Conservation (phyloP, 2,113 vertebrate species). For the Chloropsis hardwickii region DNA sequence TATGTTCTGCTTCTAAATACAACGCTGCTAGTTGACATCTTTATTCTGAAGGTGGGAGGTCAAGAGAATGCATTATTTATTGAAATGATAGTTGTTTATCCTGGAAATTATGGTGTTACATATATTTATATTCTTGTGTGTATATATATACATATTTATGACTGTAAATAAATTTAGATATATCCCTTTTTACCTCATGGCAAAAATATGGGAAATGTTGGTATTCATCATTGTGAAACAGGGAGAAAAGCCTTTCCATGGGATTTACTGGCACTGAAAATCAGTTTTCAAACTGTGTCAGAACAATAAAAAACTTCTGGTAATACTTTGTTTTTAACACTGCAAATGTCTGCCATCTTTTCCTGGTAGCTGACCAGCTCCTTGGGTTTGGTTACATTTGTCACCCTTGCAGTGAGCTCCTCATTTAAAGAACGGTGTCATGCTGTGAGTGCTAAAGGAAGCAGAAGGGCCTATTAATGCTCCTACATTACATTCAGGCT, state of each 20-base stretch:
- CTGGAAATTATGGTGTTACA: background rate
- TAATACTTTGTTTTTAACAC: background rate
- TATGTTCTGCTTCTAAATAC: background rate
- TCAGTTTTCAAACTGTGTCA: background rate
- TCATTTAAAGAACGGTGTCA: background rate
- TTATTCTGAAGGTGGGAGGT: background rate
- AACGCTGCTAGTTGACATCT: background rate
- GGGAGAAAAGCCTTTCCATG: background rate
- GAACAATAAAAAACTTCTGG: background rate
- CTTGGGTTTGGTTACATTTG: background rate
- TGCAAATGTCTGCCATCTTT: background rate
- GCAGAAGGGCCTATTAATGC: background rate
- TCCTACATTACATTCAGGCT: background rate
- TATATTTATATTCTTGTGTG: background rate
- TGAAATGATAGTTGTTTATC: background rate
- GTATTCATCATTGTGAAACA: background rate
- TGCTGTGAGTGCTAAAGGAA: background rate
- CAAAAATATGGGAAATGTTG: background rate
- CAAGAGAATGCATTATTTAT: background rate
- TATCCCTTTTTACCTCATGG: background rate
- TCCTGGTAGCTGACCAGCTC: background rate
- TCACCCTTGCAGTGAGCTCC: background rate
- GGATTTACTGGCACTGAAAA: background rate
- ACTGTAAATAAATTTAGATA: background rate
- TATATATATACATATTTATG: background rate